Percentiles rank a stretch among this genome's conserved stretches.
Evolutionary conservation across 2,888 invertebrate species (phyloP).

Genomic region (Drosophila multiciliata): DNA sequence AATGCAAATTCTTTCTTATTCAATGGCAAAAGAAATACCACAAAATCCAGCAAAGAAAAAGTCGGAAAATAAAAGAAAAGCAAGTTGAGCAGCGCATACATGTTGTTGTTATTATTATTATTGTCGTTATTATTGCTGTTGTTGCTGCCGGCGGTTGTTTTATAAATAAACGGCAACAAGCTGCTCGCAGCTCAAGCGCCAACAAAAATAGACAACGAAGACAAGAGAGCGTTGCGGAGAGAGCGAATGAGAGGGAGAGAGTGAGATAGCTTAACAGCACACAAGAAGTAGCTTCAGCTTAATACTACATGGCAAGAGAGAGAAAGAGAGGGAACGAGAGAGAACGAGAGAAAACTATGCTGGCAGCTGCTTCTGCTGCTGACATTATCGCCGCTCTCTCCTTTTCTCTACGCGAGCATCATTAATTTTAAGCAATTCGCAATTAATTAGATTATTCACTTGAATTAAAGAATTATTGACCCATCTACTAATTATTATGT

Average conservation of each 20-base stretch:
- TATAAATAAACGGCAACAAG: constrained; percentile 73
- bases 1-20: constrained; percentile 48
- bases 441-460: constrained; percentile 3
- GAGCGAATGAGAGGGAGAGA: neutral
- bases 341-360: neutral
- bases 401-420: neutral
- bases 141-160: constrained; percentile 52
- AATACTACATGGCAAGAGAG: neutral
- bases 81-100: constrained; percentile 37
- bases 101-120: constrained; percentile 36
- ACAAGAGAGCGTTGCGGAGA: constrained; percentile 4
- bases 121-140: constrained; percentile 34
- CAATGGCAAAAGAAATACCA: constrained; percentile 60
- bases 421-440: constrained; percentile 6
- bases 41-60: constrained; percentile 54
- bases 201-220: constrained; percentile 60
- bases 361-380: neutral
- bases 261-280: neutral
- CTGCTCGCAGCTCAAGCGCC: constrained; percentile 62
- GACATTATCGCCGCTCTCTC: neutral
- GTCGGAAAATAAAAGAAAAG: constrained; percentile 15
- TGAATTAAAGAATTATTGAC: neutral
- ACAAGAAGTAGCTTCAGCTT: neutral
- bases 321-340: neutral
- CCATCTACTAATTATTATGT: neutral